A percentile compares a stretch with the other conserved stretches of the same genome.
phyloP scores from a whole-genome alignment of 1,140 invertebrate species.

The Anastatus disparis region DNA sequence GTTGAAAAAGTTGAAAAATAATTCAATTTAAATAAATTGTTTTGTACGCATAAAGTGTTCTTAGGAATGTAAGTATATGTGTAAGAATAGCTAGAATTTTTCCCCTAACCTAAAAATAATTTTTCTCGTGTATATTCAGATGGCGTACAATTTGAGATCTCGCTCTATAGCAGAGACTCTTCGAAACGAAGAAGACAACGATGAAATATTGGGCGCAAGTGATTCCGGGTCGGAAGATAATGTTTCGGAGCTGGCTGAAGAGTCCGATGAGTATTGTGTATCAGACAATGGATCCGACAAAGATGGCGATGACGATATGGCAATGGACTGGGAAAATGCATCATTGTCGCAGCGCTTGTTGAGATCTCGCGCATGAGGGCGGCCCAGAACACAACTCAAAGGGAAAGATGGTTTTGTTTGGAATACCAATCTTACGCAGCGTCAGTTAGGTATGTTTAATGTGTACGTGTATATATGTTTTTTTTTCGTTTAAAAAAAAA shows the following conservation, averaged over 20 bases:
- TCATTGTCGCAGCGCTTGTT: background rate
- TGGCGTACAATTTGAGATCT: background rate
- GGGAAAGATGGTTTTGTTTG: background rate
- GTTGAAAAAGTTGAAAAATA: too few relatives aligned
- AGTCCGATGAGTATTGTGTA: background rate
- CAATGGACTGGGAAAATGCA: background rate
- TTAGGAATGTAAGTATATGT: too few relatives aligned
- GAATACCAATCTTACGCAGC: background rate
- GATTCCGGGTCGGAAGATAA: slow-evolving; percentile 6
- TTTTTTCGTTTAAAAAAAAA: too few relatives aligned
- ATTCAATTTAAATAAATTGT: too few relatives aligned
- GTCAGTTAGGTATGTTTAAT: too few relatives aligned
- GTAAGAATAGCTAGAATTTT: too few relatives aligned
- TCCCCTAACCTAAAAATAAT: background rate
- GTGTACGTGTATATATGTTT: too few relatives aligned
- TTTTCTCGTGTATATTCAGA: background rate
- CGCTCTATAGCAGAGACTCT: background rate
- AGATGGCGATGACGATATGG: too few relatives aligned
- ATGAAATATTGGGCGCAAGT: background rate
- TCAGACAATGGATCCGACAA: background rate
- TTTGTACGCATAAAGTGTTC: too few relatives aligned
- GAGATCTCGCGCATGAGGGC: background rate
- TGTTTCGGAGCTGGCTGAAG: background rate
- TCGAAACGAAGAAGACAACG: background rate
- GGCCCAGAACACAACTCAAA: background rate